Conservation (phyloP, 2,113 vertebrate genomes). For the Oreochromis tanganicae region DNA sequence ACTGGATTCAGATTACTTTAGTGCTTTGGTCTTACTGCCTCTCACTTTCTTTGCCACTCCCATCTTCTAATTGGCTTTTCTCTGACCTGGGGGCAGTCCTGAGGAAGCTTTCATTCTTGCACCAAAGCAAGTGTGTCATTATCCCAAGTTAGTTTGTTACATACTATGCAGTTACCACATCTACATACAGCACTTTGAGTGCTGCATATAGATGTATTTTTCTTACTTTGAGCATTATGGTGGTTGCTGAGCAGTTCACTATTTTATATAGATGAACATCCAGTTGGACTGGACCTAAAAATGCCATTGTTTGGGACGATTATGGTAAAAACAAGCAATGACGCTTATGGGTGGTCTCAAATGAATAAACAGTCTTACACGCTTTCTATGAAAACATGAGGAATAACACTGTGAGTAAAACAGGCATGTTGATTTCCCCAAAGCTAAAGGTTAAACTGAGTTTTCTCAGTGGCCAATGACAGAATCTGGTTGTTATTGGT, state of each 20-base stretch:
- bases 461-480: background rate
- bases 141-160: background rate
- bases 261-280: background rate
- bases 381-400: background rate
- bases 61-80: constrained; percentile 58
- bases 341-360: background rate
- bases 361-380: background rate
- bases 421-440: background rate
- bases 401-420: background rate
- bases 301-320: background rate
- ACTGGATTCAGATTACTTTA: background rate
- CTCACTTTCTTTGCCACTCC: background rate
- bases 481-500: background rate
- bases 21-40: background rate
- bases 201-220: background rate
- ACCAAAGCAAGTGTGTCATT: constrained; percentile 16
- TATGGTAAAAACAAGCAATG: background rate
- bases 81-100: constrained; percentile 15
- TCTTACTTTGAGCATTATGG: background rate
- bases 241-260: background rate
- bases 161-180: background rate
- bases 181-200: background rate
- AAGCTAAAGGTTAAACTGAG: background rate
- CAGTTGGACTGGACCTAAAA: background rate
- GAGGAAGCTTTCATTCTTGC: background rate